Evolutionary conservation across 2,113 vertebrate species (phyloP).

Genomic region (Ammodytes marinus): DNA sequence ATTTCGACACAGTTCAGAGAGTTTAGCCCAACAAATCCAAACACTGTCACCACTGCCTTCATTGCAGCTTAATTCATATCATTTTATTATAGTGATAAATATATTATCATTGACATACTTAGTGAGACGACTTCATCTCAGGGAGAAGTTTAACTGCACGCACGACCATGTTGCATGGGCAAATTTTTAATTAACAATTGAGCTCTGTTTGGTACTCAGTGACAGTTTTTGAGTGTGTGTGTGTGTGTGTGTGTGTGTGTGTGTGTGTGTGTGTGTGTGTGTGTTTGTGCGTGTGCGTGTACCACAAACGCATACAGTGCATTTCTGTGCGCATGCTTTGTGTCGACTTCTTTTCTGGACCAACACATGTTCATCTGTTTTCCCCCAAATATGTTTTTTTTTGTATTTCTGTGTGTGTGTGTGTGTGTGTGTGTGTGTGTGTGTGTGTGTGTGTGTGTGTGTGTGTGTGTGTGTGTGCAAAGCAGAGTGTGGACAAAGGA

Average conservation of each 20-base stretch:
- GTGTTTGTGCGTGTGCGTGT: not conserved
- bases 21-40: no score
- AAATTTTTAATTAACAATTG: conserved; percentile 31
- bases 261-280: not conserved
- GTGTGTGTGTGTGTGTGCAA: conserved; percentile 2
- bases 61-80: not conserved
- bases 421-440: conserved; percentile 1
- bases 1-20: no score
- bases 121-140: not conserved
- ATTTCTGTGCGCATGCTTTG: conserved; percentile 11
- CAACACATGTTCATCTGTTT: conserved; percentile 65
- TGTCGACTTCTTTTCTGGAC: conserved; percentile 28
- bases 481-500: conserved; percentile 73
- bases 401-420: conserved; percentile 6
- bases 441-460: no score
- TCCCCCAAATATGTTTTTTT: conserved; percentile 51
- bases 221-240: not conserved
- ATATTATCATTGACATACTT: no score
- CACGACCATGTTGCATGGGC: conserved; percentile 3
- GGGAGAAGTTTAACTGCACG: conserved; percentile 13
- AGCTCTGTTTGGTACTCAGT: conserved; percentile 21
- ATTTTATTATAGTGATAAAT: not conserved
- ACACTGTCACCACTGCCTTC: not conserved
- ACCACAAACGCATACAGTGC: conserved; percentile 8
- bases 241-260: not conserved